Evolutionary conservation across 1,140 invertebrate species (phyloP), one percentile per base, ranked within the genome.

Genomic region (Metopolophium dirhodum): DNA sequence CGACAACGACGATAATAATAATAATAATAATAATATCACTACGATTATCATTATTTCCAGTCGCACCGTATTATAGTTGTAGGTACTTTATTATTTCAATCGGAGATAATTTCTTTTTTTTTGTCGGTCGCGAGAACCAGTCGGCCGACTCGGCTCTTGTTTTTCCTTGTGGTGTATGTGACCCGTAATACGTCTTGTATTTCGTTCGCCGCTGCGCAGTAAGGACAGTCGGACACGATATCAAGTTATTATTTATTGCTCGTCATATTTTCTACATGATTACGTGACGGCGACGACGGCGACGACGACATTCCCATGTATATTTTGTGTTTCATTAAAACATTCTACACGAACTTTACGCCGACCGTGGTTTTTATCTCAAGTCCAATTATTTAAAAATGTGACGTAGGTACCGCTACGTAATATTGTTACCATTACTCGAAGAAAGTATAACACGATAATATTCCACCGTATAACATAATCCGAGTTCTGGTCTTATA

Each of bases 41-140:
- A 82, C 11, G 37, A 30, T 77, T 85, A 85, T 85, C 45, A 45
- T 45, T 45, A 85, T 85, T 41, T 85, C 22, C 23, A 85, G 8
- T 85, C 7, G 37, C 4, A 14, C 11, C 4, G 41, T 49, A 49
- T n/a, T n/a, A n/a, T n/a, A n/a, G n/a, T 41, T 41, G 41, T 41
- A 41, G 41, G 23, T 45, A 26, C 49, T n/a, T 18, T 23, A 54
- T 35, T 89, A 51, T 89, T 89, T 54, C 18, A 77, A 77, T n/a
- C 30, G 61, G 87, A 54, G 49, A 54, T 54, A 8, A 11, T 54
- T 82, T 35, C 18, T 37, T 8, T 77, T 77, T 23, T 37, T 20
- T 35, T 89, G 54, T 54, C n/a, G 87, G 30, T 35, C 87, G n/a
- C 87, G 49, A 89, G 49, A 89, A 89, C 87, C n/a, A 54, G 87